Conservation (phyloP, 1,140 invertebrate species). For the Ptiloglossa arizonensis region DNA sequence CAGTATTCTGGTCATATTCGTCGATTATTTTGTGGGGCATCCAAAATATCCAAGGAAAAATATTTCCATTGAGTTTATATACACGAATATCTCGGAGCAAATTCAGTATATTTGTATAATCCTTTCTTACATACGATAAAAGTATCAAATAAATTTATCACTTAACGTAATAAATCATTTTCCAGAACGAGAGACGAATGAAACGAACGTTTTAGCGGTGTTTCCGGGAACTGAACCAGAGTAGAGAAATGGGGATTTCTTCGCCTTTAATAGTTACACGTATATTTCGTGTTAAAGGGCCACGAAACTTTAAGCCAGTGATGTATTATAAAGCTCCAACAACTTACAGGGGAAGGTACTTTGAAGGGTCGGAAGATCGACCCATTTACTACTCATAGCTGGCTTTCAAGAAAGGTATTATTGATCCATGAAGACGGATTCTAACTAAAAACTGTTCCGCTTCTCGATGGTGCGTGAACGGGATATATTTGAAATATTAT, state of each 20-base stretch:
- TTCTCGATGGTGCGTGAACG: background rate
- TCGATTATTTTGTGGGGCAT: no score
- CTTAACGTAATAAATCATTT: no score
- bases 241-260: no score
- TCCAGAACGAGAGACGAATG: no score
- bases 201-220: background rate
- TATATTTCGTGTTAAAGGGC: slow-evolving; percentile 41
- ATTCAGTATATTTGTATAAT: no score
- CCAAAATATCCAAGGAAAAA: no score
- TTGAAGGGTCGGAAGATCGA: slow-evolving; percentile 45
- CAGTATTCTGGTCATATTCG: no score
- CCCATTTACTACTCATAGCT: slow-evolving; percentile 49
- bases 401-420: slow-evolving; percentile 50
- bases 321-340: slow-evolving; percentile 29
- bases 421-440: slow-evolving; percentile 43
- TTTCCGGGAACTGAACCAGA: background rate
- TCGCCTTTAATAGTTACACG: slow-evolving; percentile 4
- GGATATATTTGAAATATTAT: slow-evolving; percentile 14
- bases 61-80: no score
- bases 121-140: no score
- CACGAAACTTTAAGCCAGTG: slow-evolving; percentile 27
- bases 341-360: slow-evolving; percentile 30
- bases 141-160: no score
- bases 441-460: slow-evolving; percentile 22
- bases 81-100: no score